phyloP scores from a whole-genome alignment of 2,113 vertebrate genomes.

The Rhabdornis inornatus region DNA sequence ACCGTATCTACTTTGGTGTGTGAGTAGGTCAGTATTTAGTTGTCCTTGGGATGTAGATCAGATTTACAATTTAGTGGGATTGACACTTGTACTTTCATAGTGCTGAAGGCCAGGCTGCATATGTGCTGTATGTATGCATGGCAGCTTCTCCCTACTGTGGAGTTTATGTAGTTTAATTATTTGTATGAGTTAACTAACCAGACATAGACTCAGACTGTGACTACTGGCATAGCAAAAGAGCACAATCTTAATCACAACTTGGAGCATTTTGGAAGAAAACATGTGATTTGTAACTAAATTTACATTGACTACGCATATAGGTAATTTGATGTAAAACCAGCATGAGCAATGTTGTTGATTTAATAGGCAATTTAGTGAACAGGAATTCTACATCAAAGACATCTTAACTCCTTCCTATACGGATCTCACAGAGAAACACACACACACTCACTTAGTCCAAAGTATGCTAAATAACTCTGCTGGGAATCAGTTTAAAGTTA shows the following conservation, averaged over 20 bases:
- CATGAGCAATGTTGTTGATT: background rate
- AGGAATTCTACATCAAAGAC: background rate
- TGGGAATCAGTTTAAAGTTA: background rate
- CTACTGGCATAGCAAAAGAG: background rate
- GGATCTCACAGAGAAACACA: background rate
- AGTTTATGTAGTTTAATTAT: background rate
- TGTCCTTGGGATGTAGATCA: background rate
- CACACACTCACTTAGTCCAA: background rate
- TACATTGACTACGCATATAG: background rate
- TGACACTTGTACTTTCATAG: background rate
- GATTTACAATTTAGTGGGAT: background rate
- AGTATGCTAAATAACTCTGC: background rate
- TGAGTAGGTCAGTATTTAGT: background rate
- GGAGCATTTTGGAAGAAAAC: background rate
- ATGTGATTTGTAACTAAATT: background rate
- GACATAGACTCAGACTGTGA: background rate
- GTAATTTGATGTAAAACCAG: background rate
- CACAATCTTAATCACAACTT: background rate
- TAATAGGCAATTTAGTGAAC: background rate
- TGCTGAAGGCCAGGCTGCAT: background rate
- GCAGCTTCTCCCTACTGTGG: background rate
- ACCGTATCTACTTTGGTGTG: background rate
- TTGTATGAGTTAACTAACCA: background rate
- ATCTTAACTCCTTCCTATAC: background rate
- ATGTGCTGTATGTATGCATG: background rate